Evolutionary conservation across 2,797 vertebrate genomes (phyloP).

Genomic region (Sternotherus odoratus): DNA sequence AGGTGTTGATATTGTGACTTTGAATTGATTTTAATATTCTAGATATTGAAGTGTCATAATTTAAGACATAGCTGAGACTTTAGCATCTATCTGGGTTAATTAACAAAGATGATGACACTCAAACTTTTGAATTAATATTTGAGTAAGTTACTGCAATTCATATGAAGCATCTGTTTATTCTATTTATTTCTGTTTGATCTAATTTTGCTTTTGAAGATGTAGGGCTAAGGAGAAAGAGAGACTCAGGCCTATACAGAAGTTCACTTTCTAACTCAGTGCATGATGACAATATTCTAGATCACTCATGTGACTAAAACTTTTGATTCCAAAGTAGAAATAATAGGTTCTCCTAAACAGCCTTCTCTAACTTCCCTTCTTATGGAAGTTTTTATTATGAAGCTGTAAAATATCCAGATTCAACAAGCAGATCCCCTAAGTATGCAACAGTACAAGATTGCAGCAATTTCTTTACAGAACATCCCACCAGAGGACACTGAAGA

Average conservation of each 20-base stretch:
- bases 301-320: background rate
- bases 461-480: background rate
- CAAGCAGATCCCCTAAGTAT: background rate
- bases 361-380: background rate
- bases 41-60: background rate
- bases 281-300: no score
- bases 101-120: background rate
- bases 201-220: background rate
- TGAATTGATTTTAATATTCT: background rate
- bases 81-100: background rate
- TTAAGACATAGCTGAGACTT: background rate
- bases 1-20: background rate
- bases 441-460: background rate
- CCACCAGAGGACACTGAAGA: background rate
- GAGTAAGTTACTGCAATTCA: background rate
- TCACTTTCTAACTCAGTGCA: no score
- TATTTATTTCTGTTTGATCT: background rate
- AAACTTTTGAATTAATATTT: background rate
- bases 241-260: no score
- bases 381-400: background rate
- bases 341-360: background rate
- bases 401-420: slow-evolving; percentile 1
- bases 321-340: background rate
- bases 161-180: background rate
- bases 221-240: no score